Base-by-base conservation (phyloP, 2,888 invertebrate species). In the Pachliopta kotzebuea region DNA sequence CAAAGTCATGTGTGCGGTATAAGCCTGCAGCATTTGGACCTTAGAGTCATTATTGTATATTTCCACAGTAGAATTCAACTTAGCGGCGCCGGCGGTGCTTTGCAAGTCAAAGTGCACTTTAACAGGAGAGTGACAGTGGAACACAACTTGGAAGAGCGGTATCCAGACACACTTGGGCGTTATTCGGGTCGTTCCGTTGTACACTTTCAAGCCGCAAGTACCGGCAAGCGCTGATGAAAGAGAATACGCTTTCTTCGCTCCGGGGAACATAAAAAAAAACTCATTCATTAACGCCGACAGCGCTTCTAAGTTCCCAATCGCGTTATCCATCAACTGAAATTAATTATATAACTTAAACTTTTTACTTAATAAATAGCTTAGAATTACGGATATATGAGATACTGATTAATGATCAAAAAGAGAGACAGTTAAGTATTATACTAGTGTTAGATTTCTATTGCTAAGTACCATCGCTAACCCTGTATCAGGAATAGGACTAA, bases 141-240 rank as follows among this genome's bases (percentile, higher is more conserved):
- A 90, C 0, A 85, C 78, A 37, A 81, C 86, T 83, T 85, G 88
- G 58, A 90, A 90, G 60, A 79, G 87, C 0, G 91, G 90, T 0
- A 91, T 74, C 90, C 90, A 91, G 61, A 79, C 83, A 76, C 87
- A 86, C 55, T 73, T 78, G 0, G 82, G 63, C 2, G 83, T 78
- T 0, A 84, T 68, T 0, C 63, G 53, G 1, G 79, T 69, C 0
- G 62, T 61, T 0, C 90, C 90, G 20, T 50, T 70, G 56, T 83
- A 75, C 50, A 87, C 86, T 2, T 82, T 74, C 0, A 89, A 54
- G 0, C 83, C 83, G 31, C 77, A 78, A 0, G 76, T 72, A 4
- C 90, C 89, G 23, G 78, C 80, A 0, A 91, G 72, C 0, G 84
- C 90, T 8, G 90, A 86, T 0, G 87, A 76, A 0, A 89, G 76